Conservation (phyloP, 2,113 vertebrate genomes). For the Mola mola region DNA sequence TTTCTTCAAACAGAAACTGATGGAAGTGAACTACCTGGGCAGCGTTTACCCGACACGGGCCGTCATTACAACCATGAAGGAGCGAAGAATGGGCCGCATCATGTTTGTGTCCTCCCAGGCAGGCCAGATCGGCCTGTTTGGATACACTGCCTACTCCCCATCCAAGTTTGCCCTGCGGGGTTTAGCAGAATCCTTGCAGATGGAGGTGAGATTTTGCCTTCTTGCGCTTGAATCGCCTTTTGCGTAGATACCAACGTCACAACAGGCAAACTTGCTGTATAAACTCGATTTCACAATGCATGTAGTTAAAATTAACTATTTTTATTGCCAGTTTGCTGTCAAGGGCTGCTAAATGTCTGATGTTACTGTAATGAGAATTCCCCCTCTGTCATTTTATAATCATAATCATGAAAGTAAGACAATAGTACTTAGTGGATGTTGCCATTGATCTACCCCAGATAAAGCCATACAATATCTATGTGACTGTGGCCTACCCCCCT, state of each 20-base stretch:
- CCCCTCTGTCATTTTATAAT: background rate
- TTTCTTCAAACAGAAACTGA: constrained; percentile 84
- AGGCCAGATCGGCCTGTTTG: constrained; percentile 92
- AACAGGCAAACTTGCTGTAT: background rate
- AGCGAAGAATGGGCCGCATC: constrained; percentile 92
- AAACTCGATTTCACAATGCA: background rate
- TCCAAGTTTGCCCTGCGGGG: constrained; percentile 96
- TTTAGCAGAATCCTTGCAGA: constrained; percentile 94
- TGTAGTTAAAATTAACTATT: background rate
- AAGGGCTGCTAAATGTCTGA: no score
- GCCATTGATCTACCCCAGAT: constrained; percentile 86
- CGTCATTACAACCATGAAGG: constrained; percentile 96
- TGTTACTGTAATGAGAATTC: background rate
- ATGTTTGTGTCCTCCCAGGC: constrained; percentile 97
- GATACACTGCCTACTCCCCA: constrained; percentile 94
- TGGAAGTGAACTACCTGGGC: constrained; percentile 97
- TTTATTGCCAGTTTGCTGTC: no score
- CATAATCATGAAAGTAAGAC: background rate
- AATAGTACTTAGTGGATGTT: background rate
- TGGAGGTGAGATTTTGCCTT: constrained; percentile 87
- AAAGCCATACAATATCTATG: constrained; percentile 97
- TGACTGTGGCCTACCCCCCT: constrained; percentile 95
- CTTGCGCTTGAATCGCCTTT: background rate
- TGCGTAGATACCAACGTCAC: background rate
- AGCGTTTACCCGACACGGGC: constrained; percentile 94